phyloP scores from a whole-genome alignment of 2,797 vertebrate species.

The Ctenopoma kingsleyae region DNA sequence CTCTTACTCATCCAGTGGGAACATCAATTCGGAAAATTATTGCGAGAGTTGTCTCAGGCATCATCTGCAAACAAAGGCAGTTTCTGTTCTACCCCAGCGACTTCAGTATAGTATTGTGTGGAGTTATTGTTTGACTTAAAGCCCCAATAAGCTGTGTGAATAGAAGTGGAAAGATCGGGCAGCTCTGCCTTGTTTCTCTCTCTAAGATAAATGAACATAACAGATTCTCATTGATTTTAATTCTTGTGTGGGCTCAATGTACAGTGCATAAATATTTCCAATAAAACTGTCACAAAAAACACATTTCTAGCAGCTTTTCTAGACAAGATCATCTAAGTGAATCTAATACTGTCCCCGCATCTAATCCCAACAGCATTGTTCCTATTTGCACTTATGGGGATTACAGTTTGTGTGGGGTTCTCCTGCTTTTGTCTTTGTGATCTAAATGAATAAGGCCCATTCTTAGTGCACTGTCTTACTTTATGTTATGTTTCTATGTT shows the following conservation, averaged over 20 bases:
- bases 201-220: slow-evolving; percentile 1
- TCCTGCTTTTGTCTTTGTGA: too few species aligned
- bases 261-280: not conserved
- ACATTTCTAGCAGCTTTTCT: not conserved
- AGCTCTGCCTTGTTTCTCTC: not conserved
- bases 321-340: not conserved
- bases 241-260: not conserved
- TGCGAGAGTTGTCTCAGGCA: not conserved
- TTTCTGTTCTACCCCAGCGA: slow-evolving; percentile 8
- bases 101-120: not conserved
- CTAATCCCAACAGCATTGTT: not conserved
- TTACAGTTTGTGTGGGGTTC: not conserved
- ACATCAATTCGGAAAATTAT: slow-evolving; percentile 6
- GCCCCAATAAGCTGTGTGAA: slow-evolving; percentile 16
- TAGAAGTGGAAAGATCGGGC: not conserved
- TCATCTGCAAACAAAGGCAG: not conserved
- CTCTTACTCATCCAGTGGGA: too few species aligned
- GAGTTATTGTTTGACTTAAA: slow-evolving; percentile 11
- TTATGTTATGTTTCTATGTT: too few species aligned
- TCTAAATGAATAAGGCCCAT: not conserved
- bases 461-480: too few species aligned
- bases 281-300: slow-evolving; percentile 14
- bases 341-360: not conserved
- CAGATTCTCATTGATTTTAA: not conserved
- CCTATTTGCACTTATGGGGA: not conserved